Evolutionary conservation across 2,888 invertebrate genomes (phyloP), one percentile per base, ranked within the genome.

Genomic region (Scrobipalpa costella): DNA sequence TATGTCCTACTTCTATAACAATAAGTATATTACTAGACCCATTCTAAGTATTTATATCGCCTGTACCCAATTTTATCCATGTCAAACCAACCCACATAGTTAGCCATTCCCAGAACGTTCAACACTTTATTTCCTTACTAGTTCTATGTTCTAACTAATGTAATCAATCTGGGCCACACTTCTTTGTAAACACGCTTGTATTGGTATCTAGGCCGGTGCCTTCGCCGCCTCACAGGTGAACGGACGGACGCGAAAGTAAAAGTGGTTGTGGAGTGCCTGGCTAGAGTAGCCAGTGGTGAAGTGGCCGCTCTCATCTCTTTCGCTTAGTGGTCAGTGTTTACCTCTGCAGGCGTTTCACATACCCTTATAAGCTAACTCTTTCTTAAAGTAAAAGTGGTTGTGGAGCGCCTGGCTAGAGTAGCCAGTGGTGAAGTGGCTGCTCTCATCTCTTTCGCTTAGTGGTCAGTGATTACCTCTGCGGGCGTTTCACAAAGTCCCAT

Each of bases 371-470:
- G 27, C 2, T 27, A 27, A n/a, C n/a, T n/a, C n/a, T n/a, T n/a
- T n/a, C n/a, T n/a, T n/a, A 88, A 89, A 89, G 88, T 88, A 88
- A 89, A 88, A 88, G 88, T 87, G 82, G 78, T 72, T 74, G 72
- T 55, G 55, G 55, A 17, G 7, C 9, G 15, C n/a, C 55, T 7
- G n/a, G n/a, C 6, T 27, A 6, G 27, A 2, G n/a, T 27, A 0
- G 33, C 9, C 33, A n/a, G 55, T 15, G 49, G 49, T 15, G 5
- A 11, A 33, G 33, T 55, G 8, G 27, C 55, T 33, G 11, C 50
- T 55, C 55, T 55, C 55, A 55, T 55, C 55, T 55, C 55, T 27
- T 55, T 33, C 21, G 27, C 27, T 27, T n/a, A 9, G 8, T 17
- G 7, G n/a, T 17, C 6, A 17, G n/a, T 27, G 27, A 2, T 27